A percentile compares a stretch with the other conserved stretches of the same genome.
phyloP scores from a whole-genome alignment of 2,113 vertebrate genomes.

The Paedocypris sp. region DNA sequence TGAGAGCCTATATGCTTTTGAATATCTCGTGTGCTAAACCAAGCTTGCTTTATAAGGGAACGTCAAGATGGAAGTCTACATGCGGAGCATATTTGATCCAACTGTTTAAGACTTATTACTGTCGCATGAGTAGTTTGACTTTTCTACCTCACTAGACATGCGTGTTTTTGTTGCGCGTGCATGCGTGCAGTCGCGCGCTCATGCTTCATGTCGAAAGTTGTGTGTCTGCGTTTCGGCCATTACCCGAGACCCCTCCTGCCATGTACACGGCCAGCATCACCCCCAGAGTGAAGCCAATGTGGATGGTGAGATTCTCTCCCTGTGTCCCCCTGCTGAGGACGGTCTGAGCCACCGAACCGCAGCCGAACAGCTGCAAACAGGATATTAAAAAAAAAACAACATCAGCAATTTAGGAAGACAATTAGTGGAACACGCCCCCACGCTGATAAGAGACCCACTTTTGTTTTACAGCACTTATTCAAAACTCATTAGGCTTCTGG shows the following conservation, averaged over 20 bases:
- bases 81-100: slow-evolving; percentile 1
- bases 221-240: slow-evolving; percentile 13
- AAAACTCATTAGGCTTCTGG: slow-evolving; percentile 16
- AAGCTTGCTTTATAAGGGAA: background rate
- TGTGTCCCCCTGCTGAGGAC: slow-evolving; percentile 71
- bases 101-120: background rate
- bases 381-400: slow-evolving; percentile 28
- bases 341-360: slow-evolving; percentile 77
- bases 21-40: too few species aligned
- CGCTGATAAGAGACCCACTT: background rate
- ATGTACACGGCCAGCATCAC: slow-evolving; percentile 80
- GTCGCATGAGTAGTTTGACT: background rate
- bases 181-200: too few species aligned
- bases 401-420: too few species aligned
- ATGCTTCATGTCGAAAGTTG: too few species aligned
- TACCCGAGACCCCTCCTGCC: slow-evolving; percentile 86
- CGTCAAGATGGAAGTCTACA: background rate
- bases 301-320: slow-evolving; percentile 66
- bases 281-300: slow-evolving; percentile 77
- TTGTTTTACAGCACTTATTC: slow-evolving; percentile 19
- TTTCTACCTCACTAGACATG: background rate
- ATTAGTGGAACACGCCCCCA: background rate
- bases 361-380: slow-evolving; percentile 76
- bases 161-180: background rate
- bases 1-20: too few species aligned